These are phyloP conservation scores for Pectinophora gossypiella DNA, from an alignment of 1,140 invertebrate genomes.

Conservation along the genomic window DNA sequence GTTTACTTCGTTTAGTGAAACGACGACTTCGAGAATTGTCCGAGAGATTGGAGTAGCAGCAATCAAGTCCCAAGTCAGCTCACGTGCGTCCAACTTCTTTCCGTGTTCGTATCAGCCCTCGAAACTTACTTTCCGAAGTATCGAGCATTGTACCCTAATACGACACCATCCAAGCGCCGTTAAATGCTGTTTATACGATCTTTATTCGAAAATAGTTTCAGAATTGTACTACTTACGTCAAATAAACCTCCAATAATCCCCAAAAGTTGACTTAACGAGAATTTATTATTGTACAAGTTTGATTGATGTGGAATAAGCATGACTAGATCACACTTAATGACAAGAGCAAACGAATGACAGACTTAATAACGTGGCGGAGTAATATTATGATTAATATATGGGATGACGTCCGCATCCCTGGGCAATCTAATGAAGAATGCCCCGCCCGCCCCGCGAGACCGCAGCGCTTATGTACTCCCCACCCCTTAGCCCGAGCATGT, in stretches of 20 bases:
- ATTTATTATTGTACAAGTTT: neutral
- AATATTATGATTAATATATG: slow-evolving; percentile 44
- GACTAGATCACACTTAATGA: slow-evolving; percentile 2
- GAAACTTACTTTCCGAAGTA: slow-evolving; percentile 25
- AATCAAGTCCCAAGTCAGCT: slow-evolving; percentile 12
- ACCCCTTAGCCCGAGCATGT: slow-evolving; percentile 29
- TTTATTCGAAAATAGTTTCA: neutral
- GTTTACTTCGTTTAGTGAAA: no score
- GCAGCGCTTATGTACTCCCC: slow-evolving; percentile 27
- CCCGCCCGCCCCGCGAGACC: slow-evolving; percentile 23
- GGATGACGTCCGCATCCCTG: slow-evolving; percentile 33
- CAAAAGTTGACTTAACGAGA: neutral
- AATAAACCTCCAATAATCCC: neutral
- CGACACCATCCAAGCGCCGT: neutral
- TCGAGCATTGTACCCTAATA: neutral
- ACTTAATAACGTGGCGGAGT: slow-evolving; percentile 25
- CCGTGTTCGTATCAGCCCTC: slow-evolving; percentile 22
- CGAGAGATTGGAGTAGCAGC: slow-evolving; percentile 5
- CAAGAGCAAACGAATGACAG: slow-evolving; percentile 16
- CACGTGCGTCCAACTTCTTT: slow-evolving; percentile 33
- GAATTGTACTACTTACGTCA: neutral
- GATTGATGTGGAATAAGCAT: no score
- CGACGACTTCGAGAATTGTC: neutral
- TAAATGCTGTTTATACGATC: neutral
- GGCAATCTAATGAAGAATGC: slow-evolving; percentile 48